Evolutionary conservation across 1,140 invertebrate genomes (phyloP), one percentile per base, ranked within the genome.

Genomic region (Drosophila setifemur): DNA sequence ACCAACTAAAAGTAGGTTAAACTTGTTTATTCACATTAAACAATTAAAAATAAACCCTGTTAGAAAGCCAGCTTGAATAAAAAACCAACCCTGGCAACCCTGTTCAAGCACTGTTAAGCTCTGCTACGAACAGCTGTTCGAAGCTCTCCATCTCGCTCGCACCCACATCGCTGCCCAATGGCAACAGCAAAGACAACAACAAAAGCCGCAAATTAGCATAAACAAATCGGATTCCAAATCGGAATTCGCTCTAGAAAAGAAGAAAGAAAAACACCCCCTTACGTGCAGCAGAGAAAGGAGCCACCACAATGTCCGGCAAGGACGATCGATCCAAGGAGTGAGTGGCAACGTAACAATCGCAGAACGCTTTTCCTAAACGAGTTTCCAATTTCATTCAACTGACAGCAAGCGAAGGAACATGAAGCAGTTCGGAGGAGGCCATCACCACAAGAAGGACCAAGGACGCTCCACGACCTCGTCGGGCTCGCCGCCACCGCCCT

Each of bases 301-400:
- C 23, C 9, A 26, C 8, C 48, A 81, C 25, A 54, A 89, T 89
- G 88, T 64, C 64, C 19, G 67, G 75, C 72, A 89, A 89, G 78
- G 88, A 89, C 70, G 77, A 89, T 89, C 87, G 88, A 87, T 85
- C 72, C 40, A 89, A 88, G 64, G 87, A 82, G 88, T 89, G 71
- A 73, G 88, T 82, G 44, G n/a, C 21, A 18, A 77, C 63, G 53
- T 73, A 57, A 63, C 43, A 45, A 6, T 39, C 21, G n/a, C 6
- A 8, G 19, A 4, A n/a, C 3, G 6, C 12, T 2, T n/a, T 9
- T 4, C 14, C n/a, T n/a, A 37, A 7, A 2, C 6, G n/a, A 7
- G 16, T 7, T 6, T 37, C 8, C 14, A 37, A n/a, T n/a, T n/a
- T 9, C 25, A 3, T 5, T 28, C 2, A 9, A 35, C 5, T n/a